Base-by-base conservation (phyloP, 2,113 vertebrate genomes). In the Butastur rufipennis region DNA sequence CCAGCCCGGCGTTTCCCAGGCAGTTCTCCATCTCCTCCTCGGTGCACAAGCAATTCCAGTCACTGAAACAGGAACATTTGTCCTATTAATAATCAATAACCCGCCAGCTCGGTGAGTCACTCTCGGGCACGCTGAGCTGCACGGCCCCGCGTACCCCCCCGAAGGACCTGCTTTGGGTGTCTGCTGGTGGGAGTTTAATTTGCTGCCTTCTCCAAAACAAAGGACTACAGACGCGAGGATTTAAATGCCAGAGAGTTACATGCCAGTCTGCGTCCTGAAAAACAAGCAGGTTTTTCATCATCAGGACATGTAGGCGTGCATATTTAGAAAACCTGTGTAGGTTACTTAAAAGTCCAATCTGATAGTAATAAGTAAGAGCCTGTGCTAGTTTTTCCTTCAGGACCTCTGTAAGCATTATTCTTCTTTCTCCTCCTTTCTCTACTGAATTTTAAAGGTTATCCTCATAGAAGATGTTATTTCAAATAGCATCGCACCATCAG, bases 211-310 rank as follows among this genome's bases (percentile, higher is more conserved):
- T 29, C 38, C 67, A 27, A 5, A 52, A 32, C 36, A 20, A 16
- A 72, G 43, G 55, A 3, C 19, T 31, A 5, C 31, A 53, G 50
- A 5, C 9, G 11, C 13, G 7, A 52, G 70, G 17, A 5, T 12
- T 70, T 26, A 58, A 65, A 45, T 32, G 78, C 23, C 88, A 70
- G 18, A 29, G 23, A 18, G 40, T 12, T 43, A 17, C 11, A 1
- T 1, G 15, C 19, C 2, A 1, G 6, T 27, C 38, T 43, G 84
- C 2, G 0, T 53, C 73, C 50, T n/a, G 50, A 59, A 23, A 7
- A 20, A 29, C 27, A 2, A 36, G 8, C 23, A 40, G 23, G 22
- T 17, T 71, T 81, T 43, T 21, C 71, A 43, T 27, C 52, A 3
- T 1, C 5, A 4, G 50, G 32, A 52, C 8, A 16, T 38, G 45